Conservation (phyloP, 2,797 vertebrate genomes). For the Hylomyscus alleni region DNA sequence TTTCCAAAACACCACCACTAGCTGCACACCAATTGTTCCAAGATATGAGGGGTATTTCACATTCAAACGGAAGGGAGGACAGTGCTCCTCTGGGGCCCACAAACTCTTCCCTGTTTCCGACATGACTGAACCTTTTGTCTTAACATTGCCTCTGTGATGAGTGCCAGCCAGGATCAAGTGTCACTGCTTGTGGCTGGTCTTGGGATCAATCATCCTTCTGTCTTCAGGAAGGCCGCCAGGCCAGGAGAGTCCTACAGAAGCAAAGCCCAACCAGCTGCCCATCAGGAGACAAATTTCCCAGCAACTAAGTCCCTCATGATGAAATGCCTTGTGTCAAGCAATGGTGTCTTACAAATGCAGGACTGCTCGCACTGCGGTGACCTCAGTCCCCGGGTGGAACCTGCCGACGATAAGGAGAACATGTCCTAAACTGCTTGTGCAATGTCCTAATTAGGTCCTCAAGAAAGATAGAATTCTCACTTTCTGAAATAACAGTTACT, state of each 20-base stretch:
- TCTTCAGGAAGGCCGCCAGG: neutral
- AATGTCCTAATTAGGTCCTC: neutral
- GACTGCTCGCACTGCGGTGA: neutral
- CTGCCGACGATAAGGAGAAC: neutral
- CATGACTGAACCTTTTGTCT: neutral
- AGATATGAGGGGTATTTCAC: neutral
- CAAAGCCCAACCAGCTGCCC: neutral
- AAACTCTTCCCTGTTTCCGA: neutral
- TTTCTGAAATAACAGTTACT: neutral
- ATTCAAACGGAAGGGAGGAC: neutral
- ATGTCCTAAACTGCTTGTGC: neutral
- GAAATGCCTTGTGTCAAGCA: neutral
- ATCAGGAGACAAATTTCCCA: neutral
- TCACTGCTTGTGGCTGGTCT: neutral
- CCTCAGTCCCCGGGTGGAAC: neutral
- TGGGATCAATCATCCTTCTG: neutral
- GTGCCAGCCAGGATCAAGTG: neutral
- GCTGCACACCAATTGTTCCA: neutral
- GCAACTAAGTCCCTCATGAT: neutral
- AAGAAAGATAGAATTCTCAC: slow-evolving; percentile 19
- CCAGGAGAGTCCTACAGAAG: neutral
- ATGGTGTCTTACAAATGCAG: neutral
- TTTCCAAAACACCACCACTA: neutral
- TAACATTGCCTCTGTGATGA: neutral
- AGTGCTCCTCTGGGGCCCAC: neutral